A percentile compares a stretch with the other conserved stretches of the same genome.
Conservation (phyloP, 2,888 invertebrate genomes). For the Patella caerulea region DNA sequence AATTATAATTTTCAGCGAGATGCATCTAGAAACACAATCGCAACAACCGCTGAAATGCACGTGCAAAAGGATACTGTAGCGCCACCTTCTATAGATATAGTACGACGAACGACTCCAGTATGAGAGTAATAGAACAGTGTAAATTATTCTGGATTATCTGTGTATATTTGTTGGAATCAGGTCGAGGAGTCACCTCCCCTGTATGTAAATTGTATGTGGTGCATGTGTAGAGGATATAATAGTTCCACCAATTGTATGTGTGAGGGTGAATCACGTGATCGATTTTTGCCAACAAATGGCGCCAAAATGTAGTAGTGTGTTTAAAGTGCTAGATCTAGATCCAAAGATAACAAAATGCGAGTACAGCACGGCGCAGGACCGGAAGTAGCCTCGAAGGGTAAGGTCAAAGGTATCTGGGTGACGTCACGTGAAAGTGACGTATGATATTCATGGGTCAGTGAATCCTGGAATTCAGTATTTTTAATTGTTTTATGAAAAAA, state of each 20-base stretch:
- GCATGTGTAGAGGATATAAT: background rate
- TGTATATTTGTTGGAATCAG: constrained; percentile 7
- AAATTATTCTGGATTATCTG: background rate
- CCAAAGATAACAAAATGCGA: background rate
- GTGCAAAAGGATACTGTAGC: constrained; percentile 37
- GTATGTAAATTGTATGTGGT: background rate
- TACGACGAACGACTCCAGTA: constrained; percentile 59
- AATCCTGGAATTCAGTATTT: too few relatives aligned
- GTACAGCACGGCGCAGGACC: background rate
- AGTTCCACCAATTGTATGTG: too few relatives aligned
- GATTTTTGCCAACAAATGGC: background rate
- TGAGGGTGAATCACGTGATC: too few relatives aligned
- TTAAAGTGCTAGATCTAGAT: constrained; percentile 5
- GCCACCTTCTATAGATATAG: constrained; percentile 48
- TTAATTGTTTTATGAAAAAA: too few relatives aligned
- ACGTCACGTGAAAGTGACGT: constrained; percentile 4
- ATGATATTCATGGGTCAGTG: background rate
- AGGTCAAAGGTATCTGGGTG: background rate
- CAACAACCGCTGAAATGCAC: constrained; percentile 66
- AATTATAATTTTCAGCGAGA: constrained; percentile 68
- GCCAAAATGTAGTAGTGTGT: background rate
- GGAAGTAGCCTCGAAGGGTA: background rate
- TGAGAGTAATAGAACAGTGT: constrained; percentile 26
- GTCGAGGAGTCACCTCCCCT: background rate
- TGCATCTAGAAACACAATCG: constrained; percentile 65